Base-by-base conservation (phyloP, 2,113 vertebrate species). In the Anseranas semipalmata region DNA sequence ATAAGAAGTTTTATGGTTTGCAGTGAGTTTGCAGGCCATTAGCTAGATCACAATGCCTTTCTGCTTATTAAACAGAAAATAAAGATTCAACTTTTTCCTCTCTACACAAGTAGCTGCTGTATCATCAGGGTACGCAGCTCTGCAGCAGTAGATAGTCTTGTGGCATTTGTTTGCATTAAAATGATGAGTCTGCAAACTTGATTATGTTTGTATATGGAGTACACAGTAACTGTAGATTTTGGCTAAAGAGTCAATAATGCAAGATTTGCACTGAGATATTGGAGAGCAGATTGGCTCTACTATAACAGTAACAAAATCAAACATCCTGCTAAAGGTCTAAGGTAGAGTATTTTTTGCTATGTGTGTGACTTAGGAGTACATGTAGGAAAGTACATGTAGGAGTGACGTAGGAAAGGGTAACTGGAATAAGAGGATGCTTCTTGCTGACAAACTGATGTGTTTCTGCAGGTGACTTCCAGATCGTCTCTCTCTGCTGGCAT, bases 401-500 rank as follows among this genome's bases (percentile, higher is more conserved):
- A n/a, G n/a, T n/a, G n/a, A n/a, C 15, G 11, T 63, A 52, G 13
- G 35, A 52, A 7, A 33, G 33, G 28, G 37, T 14, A 24, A 9
- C 53, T 45, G 21, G 53, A 74, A 41, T 41, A 65, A 18, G 48
- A 77, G 32, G 27, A 27, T 1, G 9, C 73, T 84, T 24, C 55
- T 35, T 25, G 25, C 89, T 89, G 82, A 78, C 52, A 76, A 48
- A 43, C 72, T 53, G 18, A 9, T 90, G 15, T 74, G 15, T 92
- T 48, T 67, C 81, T 30, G 11, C 97, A 99, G 99, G 98, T 63
- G 98, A 98, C 77, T 99, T 99, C 67, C 98, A 98, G 81, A 98
- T 99, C 5, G 96, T 98, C 5, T 98, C 98, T 4, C 59, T 99
- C 15, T 98, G 93, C 89, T 99, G 99, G 99, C 98, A 99, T 66